Base-by-base conservation (phyloP, 2,113 vertebrate species). In the Onychorhynchus coronatus region DNA sequence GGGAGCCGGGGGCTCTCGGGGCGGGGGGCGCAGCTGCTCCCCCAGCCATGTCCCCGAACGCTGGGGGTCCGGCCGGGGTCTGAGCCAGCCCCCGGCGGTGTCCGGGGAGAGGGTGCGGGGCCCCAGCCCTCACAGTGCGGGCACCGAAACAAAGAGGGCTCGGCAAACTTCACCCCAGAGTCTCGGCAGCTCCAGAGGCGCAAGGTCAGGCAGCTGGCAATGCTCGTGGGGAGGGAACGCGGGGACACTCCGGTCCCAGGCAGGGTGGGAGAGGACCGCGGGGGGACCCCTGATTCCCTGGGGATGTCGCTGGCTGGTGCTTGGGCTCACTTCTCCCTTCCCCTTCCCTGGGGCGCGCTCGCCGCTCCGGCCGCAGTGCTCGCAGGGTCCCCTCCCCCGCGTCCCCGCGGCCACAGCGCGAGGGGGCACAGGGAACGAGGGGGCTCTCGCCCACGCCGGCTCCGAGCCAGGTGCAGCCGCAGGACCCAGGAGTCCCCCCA, bases 91-190 rank as follows among this genome's bases (percentile, higher is more conserved):
- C 78, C 42, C 4, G 65, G 83, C 82, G 79, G 75, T 27, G 75
- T 70, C 47, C 27, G 33, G 85, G 80, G 37, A 31, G 14, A 52
- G 25, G 61, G 67, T 31, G 80, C 52, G 86, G 47, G 15, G 33
- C 27, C 33, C 90, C 62, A 91, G 76, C 94, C 93, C 97, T 97
- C 83, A 49, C 94, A 49, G 89, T 83, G 72, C 82, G 53, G 95
- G 96, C 96, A 96, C 68, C 93, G 97, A 96, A 97, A 98, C 98
- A 98, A 98, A 98, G 98, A 97, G 97, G 91, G 91, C 88, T 96
- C 97, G 86, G 94, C 91, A 97, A 98, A 98, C 97, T 98, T 98
- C 97, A 81, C 53, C 96, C 93, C 75, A 37, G 95, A 97, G 94
- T 95, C 82, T 78, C 96, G 39, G 95, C 97, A 71, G 96, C 96